A percentile compares a stretch with the other conserved stretches of the same genome.
phyloP scores from a whole-genome alignment of 1,140 invertebrate genomes.

The Leptinotarsa undecemlineata region DNA sequence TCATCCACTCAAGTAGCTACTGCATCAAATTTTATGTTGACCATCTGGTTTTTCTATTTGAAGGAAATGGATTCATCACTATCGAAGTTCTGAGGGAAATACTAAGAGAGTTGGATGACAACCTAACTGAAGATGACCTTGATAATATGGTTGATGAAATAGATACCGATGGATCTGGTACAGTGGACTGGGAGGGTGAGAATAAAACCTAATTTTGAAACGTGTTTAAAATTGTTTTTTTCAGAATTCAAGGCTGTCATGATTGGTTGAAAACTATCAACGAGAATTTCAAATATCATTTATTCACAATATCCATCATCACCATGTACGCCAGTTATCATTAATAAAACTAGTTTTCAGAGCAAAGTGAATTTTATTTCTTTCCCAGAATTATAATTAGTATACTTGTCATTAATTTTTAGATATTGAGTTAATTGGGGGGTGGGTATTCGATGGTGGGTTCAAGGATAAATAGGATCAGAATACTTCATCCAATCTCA shows the following conservation, averaged over 20 bases:
- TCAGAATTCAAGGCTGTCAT: constrained; percentile 81
- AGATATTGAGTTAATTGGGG: no score
- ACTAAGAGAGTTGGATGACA: constrained; percentile 74
- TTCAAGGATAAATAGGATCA: no score
- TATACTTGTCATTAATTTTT: no score
- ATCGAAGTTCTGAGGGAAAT: constrained; percentile 74
- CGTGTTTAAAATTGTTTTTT: constrained; percentile 43
- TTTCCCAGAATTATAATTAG: no score
- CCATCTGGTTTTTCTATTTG: constrained; percentile 4
- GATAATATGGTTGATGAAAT: constrained; percentile 80
- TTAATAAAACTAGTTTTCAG: no score
- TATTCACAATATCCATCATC: neutral
- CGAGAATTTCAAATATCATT: neutral
- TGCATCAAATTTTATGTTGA: neutral
- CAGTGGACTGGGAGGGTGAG: constrained; percentile 75
- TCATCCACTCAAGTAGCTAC: neutral
- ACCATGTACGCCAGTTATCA: no score
- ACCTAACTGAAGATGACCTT: constrained; percentile 69
- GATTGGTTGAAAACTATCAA: constrained; percentile 61
- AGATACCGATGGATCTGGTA: constrained; percentile 70
- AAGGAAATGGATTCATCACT: constrained; percentile 75
- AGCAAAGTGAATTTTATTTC: no score
- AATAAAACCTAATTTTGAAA: neutral
- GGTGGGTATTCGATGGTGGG: no score
- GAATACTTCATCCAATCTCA: no score